These are phyloP conservation scores for Bungarus multicinctus DNA, from an alignment of 2,113 vertebrate species.

Conservation along the genomic window DNA sequence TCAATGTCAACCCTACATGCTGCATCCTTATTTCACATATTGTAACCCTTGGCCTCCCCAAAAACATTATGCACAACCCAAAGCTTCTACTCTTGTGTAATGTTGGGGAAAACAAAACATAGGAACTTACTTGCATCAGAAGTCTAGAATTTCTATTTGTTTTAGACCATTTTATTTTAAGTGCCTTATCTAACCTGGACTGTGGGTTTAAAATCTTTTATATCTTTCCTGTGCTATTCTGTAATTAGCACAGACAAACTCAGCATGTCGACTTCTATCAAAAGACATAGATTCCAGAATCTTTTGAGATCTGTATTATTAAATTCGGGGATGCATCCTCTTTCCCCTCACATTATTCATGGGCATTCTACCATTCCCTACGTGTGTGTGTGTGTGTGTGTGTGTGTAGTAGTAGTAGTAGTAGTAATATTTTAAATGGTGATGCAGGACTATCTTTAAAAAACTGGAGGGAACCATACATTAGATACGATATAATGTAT, in stretches of 20 bases:
- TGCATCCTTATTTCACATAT: neutral
- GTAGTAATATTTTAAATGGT: neutral
- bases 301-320: neutral
- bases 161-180: neutral
- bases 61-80: neutral
- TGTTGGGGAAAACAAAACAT: neutral
- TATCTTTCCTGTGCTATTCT: neutral
- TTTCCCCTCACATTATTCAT: neutral
- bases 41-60: neutral
- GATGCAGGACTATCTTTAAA: slow-evolving; percentile 43
- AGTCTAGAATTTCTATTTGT: neutral
- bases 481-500: neutral
- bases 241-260: neutral
- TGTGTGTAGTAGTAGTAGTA: slow-evolving; percentile 12
- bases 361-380: neutral
- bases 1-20: neutral
- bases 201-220: neutral
- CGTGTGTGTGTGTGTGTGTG: slow-evolving; percentile 50
- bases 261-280: neutral
- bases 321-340: neutral
- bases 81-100: neutral
- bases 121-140: neutral
- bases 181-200: neutral
- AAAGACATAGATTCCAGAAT: neutral
- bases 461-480: slow-evolving; percentile 32